Percentiles rank a stretch among this genome's conserved stretches.
Evolutionary conservation across 2,797 vertebrate species (phyloP).

Genomic region (Etheostoma perlongum): DNA sequence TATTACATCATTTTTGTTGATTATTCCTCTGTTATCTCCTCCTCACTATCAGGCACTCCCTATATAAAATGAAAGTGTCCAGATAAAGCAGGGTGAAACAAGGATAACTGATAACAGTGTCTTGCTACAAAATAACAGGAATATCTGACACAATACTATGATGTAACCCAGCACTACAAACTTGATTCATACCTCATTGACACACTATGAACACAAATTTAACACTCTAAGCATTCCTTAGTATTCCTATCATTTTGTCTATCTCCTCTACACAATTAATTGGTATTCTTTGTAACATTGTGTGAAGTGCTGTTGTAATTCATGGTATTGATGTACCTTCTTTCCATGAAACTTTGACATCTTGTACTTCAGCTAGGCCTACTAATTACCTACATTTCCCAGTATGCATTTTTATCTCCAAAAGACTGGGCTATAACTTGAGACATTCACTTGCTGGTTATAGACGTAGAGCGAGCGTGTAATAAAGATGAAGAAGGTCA

Average conservation of each 20-base stretch:
- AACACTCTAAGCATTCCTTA: background rate
- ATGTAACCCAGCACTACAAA: background rate
- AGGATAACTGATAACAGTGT: conserved; percentile 24
- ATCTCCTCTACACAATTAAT: too few species aligned
- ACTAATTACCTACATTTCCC: background rate
- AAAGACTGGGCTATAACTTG: background rate
- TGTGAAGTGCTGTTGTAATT: background rate
- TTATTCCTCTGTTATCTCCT: conserved; percentile 25
- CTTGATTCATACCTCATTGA: background rate
- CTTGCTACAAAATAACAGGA: conserved; percentile 9
- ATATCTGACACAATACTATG: background rate
- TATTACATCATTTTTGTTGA: conserved; percentile 22
- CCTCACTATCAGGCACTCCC: conserved; percentile 28
- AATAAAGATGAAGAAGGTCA: background rate
- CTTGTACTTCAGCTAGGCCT: background rate
- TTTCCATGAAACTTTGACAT: background rate
- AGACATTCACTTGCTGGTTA: background rate
- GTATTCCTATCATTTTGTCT: background rate
- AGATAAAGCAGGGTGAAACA: conserved; percentile 16
- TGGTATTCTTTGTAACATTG: too few species aligned
- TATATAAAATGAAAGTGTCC: conserved; percentile 16
- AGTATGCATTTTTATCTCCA: background rate
- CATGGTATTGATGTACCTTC: background rate
- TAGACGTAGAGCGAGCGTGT: background rate
- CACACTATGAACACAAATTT: background rate